Base-by-base conservation (phyloP, 2,113 vertebrate genomes). In the Xenopus tropicalis region DNA sequence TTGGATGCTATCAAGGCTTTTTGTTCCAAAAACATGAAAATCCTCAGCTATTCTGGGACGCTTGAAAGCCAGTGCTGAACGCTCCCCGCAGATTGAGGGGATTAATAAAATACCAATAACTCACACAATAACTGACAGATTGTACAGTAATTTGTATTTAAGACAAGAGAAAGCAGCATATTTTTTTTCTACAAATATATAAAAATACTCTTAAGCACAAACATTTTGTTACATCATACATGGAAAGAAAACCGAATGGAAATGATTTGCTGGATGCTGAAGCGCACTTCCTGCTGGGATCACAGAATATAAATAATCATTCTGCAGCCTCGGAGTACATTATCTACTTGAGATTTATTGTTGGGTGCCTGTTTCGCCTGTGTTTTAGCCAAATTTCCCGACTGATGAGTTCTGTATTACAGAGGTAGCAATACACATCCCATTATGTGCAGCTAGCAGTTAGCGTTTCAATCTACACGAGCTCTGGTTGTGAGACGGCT, bases 391-490 rank as follows among this genome's bases (percentile, higher is more conserved):
- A 44, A 11, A 65, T 20, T 51, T 68, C 51, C 65, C 72, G 66
- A 58, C 61, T 62, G 58, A 43, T 4, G 67, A 61, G 17, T 75
- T 37, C 51, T 52, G 46, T 62, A 43, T 54, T 62, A 69, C 37
- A 61, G 66, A 75, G 72, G 72, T 68, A 75, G 72, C 57, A 61
- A 69, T 61, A 22, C 64, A 48, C 62, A 43, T 44, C 20, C 16
- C 43, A 43, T 9, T 11, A 37, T 43, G 62, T 64, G 29, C 19
- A 25, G 63, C 42, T 74, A 66, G 13, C 62, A 65, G 25, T 59
- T 66, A 61, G 25, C 67, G n/a, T 74, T 73, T 58, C 52, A 72
- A 24, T 37, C 72, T 75, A 75, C 46, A 42, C 69, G 46, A 20
- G 42, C 13, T 61, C 46, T 69, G 25, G 64, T 9, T 61, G 10